Conservation (phyloP, 1,140 invertebrate genomes). For the Hetaerina americana region DNA sequence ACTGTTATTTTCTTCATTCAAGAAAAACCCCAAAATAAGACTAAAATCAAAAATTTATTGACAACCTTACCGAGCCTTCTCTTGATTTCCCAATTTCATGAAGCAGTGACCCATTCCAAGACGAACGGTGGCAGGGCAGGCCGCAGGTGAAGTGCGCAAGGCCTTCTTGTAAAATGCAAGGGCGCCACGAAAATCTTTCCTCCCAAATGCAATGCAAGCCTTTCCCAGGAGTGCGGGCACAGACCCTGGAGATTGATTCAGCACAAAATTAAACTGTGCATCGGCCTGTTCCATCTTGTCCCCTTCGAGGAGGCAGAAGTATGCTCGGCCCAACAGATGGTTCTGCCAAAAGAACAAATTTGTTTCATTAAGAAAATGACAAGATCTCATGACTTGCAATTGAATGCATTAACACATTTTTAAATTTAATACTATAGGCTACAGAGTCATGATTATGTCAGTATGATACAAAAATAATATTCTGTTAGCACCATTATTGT, state of each 20-base stretch:
- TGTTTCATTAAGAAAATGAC: too few species aligned
- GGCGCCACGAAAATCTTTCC: slow-evolving; percentile 86
- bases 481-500: too few species aligned
- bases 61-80: slow-evolving; percentile 73
- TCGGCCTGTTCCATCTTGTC: slow-evolving; percentile 99
- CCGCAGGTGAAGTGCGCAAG: slow-evolving; percentile 81
- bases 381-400: too few species aligned
- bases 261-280: slow-evolving; percentile 98
- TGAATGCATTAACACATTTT: too few species aligned
- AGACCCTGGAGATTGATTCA: slow-evolving; percentile 90
- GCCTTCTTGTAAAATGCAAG: slow-evolving; percentile 98
- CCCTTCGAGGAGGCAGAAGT: slow-evolving; percentile 94
- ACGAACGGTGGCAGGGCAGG: slow-evolving; percentile 88
- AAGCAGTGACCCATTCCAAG: slow-evolving; percentile 79
- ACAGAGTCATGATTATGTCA: too few species aligned
- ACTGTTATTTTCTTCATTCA: background rate
- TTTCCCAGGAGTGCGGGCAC: slow-evolving; percentile 94
- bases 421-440: too few species aligned
- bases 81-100: slow-evolving; percentile 88
- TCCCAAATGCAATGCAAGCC: slow-evolving; percentile 92
- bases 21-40: background rate
- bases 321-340: slow-evolving; percentile 92
- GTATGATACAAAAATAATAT: too few species aligned
- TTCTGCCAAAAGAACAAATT: slow-evolving; percentile 64
- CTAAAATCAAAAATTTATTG: too few species aligned